These are phyloP conservation scores for Limnephilus marmoratus DNA, from an alignment of 2,888 invertebrate genomes.

Conservation along the genomic window DNA sequence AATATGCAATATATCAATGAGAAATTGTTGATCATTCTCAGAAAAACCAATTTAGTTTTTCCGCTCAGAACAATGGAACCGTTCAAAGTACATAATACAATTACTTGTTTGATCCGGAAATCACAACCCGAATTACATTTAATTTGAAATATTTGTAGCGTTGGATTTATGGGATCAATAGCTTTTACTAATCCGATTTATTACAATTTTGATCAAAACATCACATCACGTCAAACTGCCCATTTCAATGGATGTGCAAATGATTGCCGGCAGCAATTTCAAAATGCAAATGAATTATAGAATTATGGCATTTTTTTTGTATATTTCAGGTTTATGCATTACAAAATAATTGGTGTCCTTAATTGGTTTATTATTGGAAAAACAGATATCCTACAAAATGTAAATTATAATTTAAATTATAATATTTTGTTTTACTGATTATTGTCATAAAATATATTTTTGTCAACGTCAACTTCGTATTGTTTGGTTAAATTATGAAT, in stretches of 20 bases:
- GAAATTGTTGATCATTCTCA: not conserved
- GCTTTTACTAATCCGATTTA: not conserved
- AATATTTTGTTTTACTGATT: not conserved
- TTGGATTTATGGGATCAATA: not conserved
- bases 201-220: not conserved
- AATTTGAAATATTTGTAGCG: not conserved
- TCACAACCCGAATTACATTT: not conserved
- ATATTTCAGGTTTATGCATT: not conserved
- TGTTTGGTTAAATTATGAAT: not conserved
- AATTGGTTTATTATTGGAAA: not conserved
- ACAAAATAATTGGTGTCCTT: not conserved
- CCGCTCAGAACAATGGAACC: not conserved
- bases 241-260: not conserved
- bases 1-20: not conserved
- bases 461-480: not conserved
- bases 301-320: too few species aligned
- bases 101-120: not conserved
- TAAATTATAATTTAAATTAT: too few species aligned
- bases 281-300: too few species aligned
- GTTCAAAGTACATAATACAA: not conserved
- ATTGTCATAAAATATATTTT: not conserved
- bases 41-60: not conserved
- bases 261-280: too few species aligned
- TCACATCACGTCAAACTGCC: not conserved
- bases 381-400: not conserved